Percentiles rank a stretch among this genome's conserved stretches.
Conservation (phyloP, 1,140 invertebrate species). For the Drosophila equinoxialis region DNA sequence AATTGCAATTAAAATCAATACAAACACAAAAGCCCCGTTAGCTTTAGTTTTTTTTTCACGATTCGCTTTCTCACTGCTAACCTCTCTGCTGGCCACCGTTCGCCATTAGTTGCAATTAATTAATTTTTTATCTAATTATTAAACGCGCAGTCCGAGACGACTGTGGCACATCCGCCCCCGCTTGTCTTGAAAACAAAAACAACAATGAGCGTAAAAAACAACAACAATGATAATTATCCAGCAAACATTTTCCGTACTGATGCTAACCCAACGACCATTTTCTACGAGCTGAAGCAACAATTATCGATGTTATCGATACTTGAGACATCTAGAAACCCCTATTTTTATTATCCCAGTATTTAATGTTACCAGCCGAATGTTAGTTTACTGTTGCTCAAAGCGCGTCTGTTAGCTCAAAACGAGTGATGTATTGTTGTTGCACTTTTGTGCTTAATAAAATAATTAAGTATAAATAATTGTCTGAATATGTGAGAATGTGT, state of each 20-base stretch:
- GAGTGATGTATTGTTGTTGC: background rate
- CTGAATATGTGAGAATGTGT: background rate
- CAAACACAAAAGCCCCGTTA: conserved; percentile 25
- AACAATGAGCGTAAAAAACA: background rate
- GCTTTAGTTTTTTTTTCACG: background rate
- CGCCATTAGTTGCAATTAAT: conserved; percentile 10
- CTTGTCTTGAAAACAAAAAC: conserved; percentile 2
- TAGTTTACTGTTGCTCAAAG: no score
- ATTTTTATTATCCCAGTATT: no score
- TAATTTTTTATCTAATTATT: conserved; percentile 13
- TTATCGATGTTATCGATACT: no score
- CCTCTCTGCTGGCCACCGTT: background rate
- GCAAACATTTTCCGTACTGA: no score
- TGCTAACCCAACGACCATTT: no score
- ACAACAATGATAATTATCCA: background rate
- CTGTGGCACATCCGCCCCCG: conserved; percentile 6
- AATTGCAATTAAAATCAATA: conserved; percentile 62
- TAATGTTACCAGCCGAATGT: no score
- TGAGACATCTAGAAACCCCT: no score
- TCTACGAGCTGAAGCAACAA: no score
- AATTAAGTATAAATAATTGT: background rate
- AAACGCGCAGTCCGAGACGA: background rate
- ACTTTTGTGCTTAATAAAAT: background rate
- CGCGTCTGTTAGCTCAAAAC: no score
- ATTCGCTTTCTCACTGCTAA: background rate